Base-by-base conservation (phyloP, 2,888 invertebrate species). In the Mycogona germanica region DNA sequence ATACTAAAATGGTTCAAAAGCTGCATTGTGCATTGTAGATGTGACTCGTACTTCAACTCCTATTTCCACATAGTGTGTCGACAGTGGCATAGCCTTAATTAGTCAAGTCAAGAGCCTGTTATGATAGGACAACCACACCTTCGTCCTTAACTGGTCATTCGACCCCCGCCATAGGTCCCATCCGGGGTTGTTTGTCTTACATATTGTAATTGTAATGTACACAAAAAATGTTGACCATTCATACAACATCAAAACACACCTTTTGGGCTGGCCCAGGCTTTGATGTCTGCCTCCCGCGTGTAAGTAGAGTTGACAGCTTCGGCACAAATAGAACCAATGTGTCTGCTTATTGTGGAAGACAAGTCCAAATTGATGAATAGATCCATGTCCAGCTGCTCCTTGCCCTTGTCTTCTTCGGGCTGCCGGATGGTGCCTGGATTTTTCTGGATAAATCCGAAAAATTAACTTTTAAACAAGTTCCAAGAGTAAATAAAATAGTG, bases 331-430 rank as follows among this genome's bases (percentile, higher is more conserved):
- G 78, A 74, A 26, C 78, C 77, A 55, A 91, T 78, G 61, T 88
- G 82, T 3, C 65, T 66, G 30, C 84, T 83, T 59, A 88, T 79
- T 54, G 82, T 75, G 57, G 75, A 74, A 9, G 83, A 78, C 63
- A 79, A 77, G 53, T 78, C 75, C 45, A 84, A 70, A 62, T 82
- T 78, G 28, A 92, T 78, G 73, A 83, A 81, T 51, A 87, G 80
- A 62, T 89, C 87, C 76, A 92, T 82, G 3, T 84, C 84, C 60
- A 82, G 81, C 66, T 84, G 86, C 47, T 84, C 82, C 66, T 84
- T 81, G 2, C 88, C 88, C 60, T 81, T 79, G 65, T 92, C 89
- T 64, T 92, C 91, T 67, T 95, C 95, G 0, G 93, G 89, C 1
- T 82, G 80, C 30, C 95, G 77, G 38, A 92, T 81, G 17, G 88